Percentiles rank a stretch among this genome's conserved stretches.
These are phyloP conservation scores for Eupsilia transversa DNA, from an alignment of 2,888 invertebrate genomes.

Conservation along the genomic window DNA sequence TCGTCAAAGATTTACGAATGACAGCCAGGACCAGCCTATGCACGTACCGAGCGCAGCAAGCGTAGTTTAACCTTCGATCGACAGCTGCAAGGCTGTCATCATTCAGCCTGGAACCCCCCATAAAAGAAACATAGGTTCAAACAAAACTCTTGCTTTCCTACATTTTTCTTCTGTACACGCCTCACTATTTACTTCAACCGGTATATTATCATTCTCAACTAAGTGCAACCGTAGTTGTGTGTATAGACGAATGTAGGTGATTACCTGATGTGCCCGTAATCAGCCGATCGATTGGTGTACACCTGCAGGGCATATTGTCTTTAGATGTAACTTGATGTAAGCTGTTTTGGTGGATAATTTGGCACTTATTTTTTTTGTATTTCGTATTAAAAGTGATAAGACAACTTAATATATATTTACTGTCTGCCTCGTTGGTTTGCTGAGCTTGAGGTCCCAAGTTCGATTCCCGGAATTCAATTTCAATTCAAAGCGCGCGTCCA, in stretches of 20 bases:
- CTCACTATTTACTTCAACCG: constrained; percentile 5
- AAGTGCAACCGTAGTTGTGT: constrained; percentile 33
- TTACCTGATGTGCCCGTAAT: constrained; percentile 72
- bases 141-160: neutral
- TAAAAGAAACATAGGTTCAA: neutral
- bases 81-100: no score
- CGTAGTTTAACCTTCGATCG: no score
- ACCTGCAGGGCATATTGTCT: constrained; percentile 27
- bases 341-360: neutral
- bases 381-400: neutral
- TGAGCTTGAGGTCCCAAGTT: no score
- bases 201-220: constrained; percentile 15
- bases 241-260: constrained; percentile 67
- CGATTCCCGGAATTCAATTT: no score
- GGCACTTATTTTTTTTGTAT: neutral
- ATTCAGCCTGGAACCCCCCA: no score
- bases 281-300: constrained; percentile 71
- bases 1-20: no score
- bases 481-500: no score
- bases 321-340: no score
- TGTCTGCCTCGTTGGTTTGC: no score
- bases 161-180: neutral
- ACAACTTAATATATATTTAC: neutral
- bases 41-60: no score
- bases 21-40: no score